phyloP scores from a whole-genome alignment of 2,113 vertebrate species.

The Ceratotherium simum region DNA sequence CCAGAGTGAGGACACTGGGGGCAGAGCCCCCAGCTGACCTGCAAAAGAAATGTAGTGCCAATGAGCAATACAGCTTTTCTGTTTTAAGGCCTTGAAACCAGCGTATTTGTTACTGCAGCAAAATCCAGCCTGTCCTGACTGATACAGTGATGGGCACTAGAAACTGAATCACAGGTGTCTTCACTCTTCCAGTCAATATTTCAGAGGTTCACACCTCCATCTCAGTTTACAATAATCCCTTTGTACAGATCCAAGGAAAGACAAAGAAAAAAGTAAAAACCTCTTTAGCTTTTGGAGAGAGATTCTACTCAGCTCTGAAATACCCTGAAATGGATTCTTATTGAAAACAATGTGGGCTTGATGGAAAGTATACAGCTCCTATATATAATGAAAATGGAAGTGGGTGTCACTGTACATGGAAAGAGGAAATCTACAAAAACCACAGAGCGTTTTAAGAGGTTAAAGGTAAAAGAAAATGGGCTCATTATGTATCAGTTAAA shows the following conservation, averaged over 20 bases:
- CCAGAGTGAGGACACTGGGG: background rate
- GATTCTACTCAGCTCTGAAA: background rate
- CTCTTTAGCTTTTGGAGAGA: background rate
- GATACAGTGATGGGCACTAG: background rate
- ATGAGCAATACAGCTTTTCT: background rate
- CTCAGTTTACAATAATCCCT: background rate
- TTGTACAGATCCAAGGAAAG: background rate
- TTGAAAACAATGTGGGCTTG: background rate
- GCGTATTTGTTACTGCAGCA: background rate
- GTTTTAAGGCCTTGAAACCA: background rate
- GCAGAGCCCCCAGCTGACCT: background rate
- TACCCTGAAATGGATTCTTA: constrained; percentile 14
- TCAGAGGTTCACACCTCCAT: background rate
- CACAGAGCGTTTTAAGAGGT: constrained; percentile 71
- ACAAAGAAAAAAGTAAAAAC: background rate
- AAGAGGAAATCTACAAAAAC: constrained; percentile 74
- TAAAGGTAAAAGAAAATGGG: constrained; percentile 69
- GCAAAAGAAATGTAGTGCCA: background rate
- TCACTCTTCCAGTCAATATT: background rate
- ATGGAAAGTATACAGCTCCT: constrained; percentile 19
- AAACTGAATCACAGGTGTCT: background rate
- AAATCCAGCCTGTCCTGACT: background rate
- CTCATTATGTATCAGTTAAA: constrained; percentile 71
- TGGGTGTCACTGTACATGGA: constrained; percentile 1
- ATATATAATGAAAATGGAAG: constrained; percentile 60